Evolutionary conservation across 1,140 invertebrate genomes (phyloP).

Genomic region (Adoxophyes honmai): DNA sequence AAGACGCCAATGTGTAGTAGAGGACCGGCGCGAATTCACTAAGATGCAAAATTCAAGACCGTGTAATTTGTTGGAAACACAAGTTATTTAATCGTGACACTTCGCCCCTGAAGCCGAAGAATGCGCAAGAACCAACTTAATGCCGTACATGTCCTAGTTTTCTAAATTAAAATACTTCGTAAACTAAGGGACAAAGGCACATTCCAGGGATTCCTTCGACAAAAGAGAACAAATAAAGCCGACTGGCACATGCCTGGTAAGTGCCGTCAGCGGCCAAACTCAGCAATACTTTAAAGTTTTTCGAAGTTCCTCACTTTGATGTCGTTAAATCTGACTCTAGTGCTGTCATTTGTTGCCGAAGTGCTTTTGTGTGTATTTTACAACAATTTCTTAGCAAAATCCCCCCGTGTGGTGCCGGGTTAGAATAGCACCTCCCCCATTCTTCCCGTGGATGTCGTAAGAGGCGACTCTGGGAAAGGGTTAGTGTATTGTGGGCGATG

Average conservation of each 20-base stretch:
- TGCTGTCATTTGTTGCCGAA: slow-evolving; percentile 1
- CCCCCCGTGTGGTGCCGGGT: too few species aligned
- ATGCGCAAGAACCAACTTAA: too few species aligned
- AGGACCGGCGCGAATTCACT: too few species aligned
- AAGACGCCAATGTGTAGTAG: too few species aligned
- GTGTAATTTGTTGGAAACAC: too few species aligned
- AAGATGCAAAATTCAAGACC: too few species aligned
- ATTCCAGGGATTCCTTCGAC: not conserved
- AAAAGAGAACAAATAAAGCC: slow-evolving; percentile 7
- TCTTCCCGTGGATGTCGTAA: too few species aligned
- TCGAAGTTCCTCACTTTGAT: not conserved
- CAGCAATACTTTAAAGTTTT: slow-evolving; percentile 14
- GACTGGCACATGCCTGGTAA: slow-evolving; percentile 6
- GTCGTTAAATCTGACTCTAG: not conserved
- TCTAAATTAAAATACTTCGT: slow-evolving; percentile 8
- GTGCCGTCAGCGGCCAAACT: slow-evolving; percentile 6
- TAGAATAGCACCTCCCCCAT: too few species aligned
- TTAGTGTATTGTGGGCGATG: too few species aligned
- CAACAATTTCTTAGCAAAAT: not conserved
- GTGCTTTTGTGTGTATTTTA: slow-evolving; percentile 12
- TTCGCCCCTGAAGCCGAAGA: too few species aligned
- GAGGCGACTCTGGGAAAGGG: too few species aligned
- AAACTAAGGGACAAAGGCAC: slow-evolving; percentile 3
- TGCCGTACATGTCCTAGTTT: not conserved
- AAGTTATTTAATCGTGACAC: too few species aligned